These are phyloP conservation scores for Scomber scombrus DNA, from an alignment of 2,113 vertebrate species.

Conservation along the genomic window DNA sequence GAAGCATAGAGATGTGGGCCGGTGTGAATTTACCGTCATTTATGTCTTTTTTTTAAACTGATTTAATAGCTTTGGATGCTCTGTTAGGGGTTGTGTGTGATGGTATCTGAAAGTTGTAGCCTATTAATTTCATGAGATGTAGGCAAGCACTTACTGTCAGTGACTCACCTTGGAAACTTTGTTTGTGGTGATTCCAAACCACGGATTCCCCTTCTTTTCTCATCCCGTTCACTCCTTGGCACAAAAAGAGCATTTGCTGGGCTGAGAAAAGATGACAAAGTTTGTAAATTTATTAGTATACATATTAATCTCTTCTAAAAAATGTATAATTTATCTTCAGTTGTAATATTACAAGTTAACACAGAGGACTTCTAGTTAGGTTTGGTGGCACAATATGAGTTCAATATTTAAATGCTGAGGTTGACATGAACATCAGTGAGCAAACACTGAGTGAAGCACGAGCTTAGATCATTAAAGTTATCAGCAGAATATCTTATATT, in stretches of 20 bases:
- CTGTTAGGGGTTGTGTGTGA: neutral
- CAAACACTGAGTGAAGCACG: constrained; percentile 1
- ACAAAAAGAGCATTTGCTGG: constrained; percentile 80
- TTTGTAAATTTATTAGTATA: no score
- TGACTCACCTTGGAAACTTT: constrained; percentile 79
- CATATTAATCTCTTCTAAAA: neutral
- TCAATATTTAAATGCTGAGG: constrained; percentile 9
- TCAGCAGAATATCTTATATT: neutral
- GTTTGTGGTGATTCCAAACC: constrained; percentile 78
- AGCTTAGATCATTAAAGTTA: neutral
- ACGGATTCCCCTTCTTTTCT: constrained; percentile 70
- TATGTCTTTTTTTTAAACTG: neutral
- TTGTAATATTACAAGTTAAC: constrained; percentile 3
- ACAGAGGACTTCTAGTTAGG: neutral
- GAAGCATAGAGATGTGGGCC: constrained; percentile 5
- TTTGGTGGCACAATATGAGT: neutral
- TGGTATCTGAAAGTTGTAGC: constrained; percentile 23
- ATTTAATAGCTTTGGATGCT: constrained; percentile 12
- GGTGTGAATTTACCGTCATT: constrained; percentile 18
- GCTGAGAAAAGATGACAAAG: constrained; percentile 52
- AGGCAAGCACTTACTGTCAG: constrained; percentile 41
- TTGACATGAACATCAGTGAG: neutral
- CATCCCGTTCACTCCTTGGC: constrained; percentile 65
- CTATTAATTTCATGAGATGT: constrained; percentile 43
- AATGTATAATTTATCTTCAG: neutral